These are phyloP conservation scores for Propsilocerus akamusi DNA, from an alignment of 1,140 invertebrate genomes.

Conservation along the genomic window DNA sequence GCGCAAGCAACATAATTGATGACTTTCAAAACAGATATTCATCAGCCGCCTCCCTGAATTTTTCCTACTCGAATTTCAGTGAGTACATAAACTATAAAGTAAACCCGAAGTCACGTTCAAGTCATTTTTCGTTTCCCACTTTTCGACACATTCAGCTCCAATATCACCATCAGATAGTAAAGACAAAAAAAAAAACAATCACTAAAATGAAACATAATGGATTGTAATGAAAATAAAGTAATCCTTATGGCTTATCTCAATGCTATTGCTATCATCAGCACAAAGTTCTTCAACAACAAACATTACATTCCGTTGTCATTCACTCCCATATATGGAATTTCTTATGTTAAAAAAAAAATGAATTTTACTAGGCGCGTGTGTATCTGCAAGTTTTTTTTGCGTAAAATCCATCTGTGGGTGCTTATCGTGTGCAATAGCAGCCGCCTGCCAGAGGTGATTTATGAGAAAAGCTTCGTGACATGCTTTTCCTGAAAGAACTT, in stretches of 20 bases:
- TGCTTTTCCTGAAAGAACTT: background rate
- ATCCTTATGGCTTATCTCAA: too few relatives aligned
- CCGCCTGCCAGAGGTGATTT: background rate
- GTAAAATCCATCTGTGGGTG: background rate
- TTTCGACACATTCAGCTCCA: background rate
- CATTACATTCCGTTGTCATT: too few relatives aligned
- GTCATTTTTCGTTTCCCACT: background rate
- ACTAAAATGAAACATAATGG: background rate
- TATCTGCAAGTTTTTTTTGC: too few relatives aligned
- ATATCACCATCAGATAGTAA: background rate
- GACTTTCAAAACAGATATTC: constrained; percentile 4
- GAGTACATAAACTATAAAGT: background rate
- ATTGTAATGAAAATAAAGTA: constrained; percentile 3
- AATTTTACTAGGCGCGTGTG: too few relatives aligned
- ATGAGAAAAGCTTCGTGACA: background rate
- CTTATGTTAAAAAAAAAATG: too few relatives aligned
- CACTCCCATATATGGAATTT: too few relatives aligned
- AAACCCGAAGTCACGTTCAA: background rate
- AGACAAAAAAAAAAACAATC: background rate
- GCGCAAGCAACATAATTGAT: constrained; percentile 3
- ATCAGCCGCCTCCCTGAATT: too few relatives aligned
- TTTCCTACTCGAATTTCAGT: too few relatives aligned
- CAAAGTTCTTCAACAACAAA: too few relatives aligned
- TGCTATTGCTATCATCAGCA: too few relatives aligned
- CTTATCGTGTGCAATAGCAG: too few relatives aligned